Percentiles rank a stretch among this genome's conserved stretches.
These are phyloP conservation scores for Bombus pyrosoma DNA, from an alignment of 1,140 invertebrate genomes.

Conservation along the genomic window DNA sequence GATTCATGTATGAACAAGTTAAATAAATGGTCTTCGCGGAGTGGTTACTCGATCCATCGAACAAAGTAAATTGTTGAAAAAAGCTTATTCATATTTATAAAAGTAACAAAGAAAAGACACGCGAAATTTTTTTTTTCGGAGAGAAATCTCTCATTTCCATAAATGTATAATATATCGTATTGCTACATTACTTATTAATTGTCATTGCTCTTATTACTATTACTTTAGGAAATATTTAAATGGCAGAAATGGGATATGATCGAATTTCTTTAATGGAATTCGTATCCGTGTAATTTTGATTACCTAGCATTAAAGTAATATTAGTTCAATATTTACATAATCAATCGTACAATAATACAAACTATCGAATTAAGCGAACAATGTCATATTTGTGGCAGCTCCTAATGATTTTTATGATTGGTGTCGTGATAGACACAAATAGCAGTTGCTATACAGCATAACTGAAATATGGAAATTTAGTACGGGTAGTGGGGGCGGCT, in stretches of 20 bases:
- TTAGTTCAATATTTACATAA: neutral
- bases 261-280: too few species aligned
- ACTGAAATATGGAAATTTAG: conserved; percentile 29
- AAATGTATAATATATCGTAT: neutral
- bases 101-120: neutral
- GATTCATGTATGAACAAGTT: neutral
- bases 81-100: neutral
- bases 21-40: neutral
- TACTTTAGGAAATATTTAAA: too few species aligned
- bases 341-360: neutral
- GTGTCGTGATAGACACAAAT: neutral
- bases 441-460: conserved; percentile 35
- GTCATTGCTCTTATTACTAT: neutral
- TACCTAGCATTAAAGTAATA: neutral
- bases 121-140: neutral
- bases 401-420: neutral
- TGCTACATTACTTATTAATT: neutral
- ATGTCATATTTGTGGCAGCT: neutral
- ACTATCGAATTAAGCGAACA: neutral
- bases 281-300: too few species aligned
- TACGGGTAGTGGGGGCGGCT: neutral
- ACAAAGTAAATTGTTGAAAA: neutral
- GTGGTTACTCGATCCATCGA: neutral
- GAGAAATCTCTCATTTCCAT: neutral
- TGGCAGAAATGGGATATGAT: too few species aligned